Base-by-base conservation (phyloP, 2,113 vertebrate genomes). In the Sclerurus mexicanus region DNA sequence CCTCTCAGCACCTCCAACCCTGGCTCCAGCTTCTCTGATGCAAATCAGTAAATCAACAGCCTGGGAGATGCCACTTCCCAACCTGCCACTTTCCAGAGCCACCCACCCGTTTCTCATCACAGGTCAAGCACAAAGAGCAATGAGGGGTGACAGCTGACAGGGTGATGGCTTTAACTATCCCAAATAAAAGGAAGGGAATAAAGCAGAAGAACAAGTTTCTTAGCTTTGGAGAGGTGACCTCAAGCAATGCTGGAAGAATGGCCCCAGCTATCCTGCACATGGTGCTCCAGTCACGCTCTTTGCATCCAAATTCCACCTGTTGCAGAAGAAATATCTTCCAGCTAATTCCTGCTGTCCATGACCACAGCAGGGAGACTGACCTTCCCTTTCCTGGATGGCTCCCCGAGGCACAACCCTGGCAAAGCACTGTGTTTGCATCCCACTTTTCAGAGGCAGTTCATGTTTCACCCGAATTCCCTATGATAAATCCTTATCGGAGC, bases 401-500 rank as follows among this genome's bases (percentile, higher is more conserved):
- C 44, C 40, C 31, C 53, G 17, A 52, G 13, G 24, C 17, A 30
- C 28, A 46, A 5, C 46, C 52, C 53, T 8, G 33, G 90, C 46
- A 67, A 46, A 80, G 39, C 12, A 2, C 42, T 22, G 12, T 27
- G 47, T 94, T 87, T 81, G 89, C 95, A 96, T 74, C 92, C 93
- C 9, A 6, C 52, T 91, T 56, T 91, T 89, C 93, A 17, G 24
- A 31, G 86, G 92, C 75, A 6, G 67, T 62, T 93, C 56, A 12
- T 46, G 88, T 80, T 96, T 95, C 95, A 95, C 96, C 97, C 89
- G 81, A 90, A 89, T 91, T 93, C 95, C 96, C 95, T 24, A 5
- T 18, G 96, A 96, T 87, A 97, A 98, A 96, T 67, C 87, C 92
- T 96, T 97, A 96, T 96, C 93, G 80, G 37, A 64, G 85, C 28